These are phyloP conservation scores for Tokudaia tokunoshimensis DNA, from an alignment of 2,797 vertebrate species.

Conservation along the genomic window DNA sequence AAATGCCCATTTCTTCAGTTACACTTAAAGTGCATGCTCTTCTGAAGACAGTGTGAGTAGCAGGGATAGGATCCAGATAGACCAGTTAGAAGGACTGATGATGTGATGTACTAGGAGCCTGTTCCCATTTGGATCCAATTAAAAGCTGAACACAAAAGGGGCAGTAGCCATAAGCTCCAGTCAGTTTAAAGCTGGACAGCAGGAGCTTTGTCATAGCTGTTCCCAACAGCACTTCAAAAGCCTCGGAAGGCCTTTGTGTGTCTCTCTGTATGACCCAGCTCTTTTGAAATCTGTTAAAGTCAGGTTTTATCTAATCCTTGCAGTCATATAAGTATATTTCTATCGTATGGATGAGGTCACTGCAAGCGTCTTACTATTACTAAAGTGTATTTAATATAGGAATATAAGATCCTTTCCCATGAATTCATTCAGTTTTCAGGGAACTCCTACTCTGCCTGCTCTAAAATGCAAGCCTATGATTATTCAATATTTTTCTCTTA, in stretches of 20 bases:
- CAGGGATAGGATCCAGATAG: neutral
- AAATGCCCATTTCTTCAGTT: neutral
- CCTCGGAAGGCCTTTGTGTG: neutral
- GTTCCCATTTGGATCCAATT: neutral
- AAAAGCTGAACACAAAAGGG: neutral
- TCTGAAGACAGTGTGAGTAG: too few species aligned
- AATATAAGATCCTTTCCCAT: neutral
- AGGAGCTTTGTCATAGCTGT: neutral
- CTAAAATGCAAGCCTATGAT: neutral
- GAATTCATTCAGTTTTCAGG: neutral
- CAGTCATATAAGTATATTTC: neutral
- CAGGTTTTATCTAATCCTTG: neutral
- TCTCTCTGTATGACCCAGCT: neutral
- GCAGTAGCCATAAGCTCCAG: accelerated
- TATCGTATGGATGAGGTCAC: neutral
- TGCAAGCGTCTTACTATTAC: neutral
- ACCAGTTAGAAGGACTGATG: too few species aligned
- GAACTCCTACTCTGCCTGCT: neutral
- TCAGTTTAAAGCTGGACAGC: neutral
- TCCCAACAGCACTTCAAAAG: neutral
- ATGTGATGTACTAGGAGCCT: too few species aligned
- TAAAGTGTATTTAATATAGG: neutral
- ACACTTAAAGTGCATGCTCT: neutral
- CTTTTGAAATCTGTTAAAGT: neutral
- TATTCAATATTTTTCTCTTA: neutral